These are phyloP conservation scores for Deladenus siricidicola DNA, from an alignment of 2,888 invertebrate species.

Conservation along the genomic window DNA sequence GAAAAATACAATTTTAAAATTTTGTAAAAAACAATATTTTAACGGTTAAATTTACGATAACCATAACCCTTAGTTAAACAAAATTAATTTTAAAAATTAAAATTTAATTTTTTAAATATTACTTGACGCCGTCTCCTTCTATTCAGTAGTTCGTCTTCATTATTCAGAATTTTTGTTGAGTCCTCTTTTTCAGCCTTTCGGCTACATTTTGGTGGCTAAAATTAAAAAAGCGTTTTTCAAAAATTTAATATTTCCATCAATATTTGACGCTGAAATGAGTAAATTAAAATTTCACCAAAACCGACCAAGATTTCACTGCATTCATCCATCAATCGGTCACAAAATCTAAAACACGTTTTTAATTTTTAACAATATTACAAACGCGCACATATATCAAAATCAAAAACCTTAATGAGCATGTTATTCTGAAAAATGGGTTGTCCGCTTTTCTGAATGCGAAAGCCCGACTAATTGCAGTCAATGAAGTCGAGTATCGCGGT, in stretches of 20 bases:
- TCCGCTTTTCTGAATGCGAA: constrained; percentile 24
- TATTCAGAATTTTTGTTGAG: neutral
- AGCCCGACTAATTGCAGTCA: constrained; percentile 15
- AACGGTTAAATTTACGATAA: too few species aligned
- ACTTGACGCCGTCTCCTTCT: constrained; percentile 2
- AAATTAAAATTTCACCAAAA: constrained; percentile 8
- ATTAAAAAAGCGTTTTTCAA: neutral
- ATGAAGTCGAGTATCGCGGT: constrained; percentile 18
- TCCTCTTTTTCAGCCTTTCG: neutral
- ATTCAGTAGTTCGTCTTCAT: neutral
- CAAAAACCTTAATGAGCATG: constrained; percentile 16
- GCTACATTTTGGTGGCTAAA: constrained; percentile 17
- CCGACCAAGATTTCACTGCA: constrained; percentile 31
- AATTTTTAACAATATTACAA: too few species aligned
- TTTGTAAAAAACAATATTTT: too few species aligned
- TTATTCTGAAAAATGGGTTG: constrained; percentile 19
- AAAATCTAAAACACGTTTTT: constrained; percentile 25
- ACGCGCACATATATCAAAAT: neutral
- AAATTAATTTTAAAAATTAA: too few species aligned
- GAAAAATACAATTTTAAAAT: neutral
- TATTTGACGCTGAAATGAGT: neutral
- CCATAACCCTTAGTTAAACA: too few species aligned
- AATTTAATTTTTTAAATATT: neutral
- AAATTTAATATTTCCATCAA: neutral
- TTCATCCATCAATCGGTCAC: constrained; percentile 31